Evolutionary conservation across 2,113 vertebrate genomes (phyloP).

Genomic region (Anarrhichthys ocellatus): DNA sequence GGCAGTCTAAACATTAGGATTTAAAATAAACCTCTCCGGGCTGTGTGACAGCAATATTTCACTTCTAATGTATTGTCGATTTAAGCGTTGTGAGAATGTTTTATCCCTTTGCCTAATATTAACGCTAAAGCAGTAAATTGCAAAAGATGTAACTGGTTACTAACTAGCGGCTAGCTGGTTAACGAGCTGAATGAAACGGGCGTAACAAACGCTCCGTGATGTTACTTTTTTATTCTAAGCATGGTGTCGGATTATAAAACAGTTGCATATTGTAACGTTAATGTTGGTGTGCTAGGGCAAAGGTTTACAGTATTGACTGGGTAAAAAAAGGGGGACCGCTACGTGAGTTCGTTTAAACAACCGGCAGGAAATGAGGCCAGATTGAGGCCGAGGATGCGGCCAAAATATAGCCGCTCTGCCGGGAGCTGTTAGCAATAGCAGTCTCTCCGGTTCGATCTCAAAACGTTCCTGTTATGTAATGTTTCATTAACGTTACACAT

Average conservation of each 20-base stretch:
- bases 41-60: rapidly evolving
- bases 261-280: rapidly evolving
- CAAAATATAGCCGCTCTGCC: conserved; percentile 41
- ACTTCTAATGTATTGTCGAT: rapidly evolving
- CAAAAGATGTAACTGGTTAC: not conserved
- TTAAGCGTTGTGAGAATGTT: rapidly evolving
- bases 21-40: not conserved
- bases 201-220: not conserved
- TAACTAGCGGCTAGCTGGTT: conserved; percentile 24
- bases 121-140: not conserved
- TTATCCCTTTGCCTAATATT: rapidly evolving
- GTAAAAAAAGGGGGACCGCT: not conserved
- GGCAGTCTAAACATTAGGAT: not conserved
- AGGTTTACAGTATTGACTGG: not conserved
- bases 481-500: not conserved
- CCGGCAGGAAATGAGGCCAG: conserved; percentile 69
- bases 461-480: not conserved
- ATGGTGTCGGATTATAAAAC: rapidly evolving
- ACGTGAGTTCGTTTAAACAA: not conserved
- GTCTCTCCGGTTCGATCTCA: not conserved
- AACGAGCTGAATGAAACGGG: not conserved
- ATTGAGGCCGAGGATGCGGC: conserved; percentile 64
- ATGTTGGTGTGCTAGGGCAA: not conserved
- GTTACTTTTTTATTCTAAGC: not conserved
- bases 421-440: too few species aligned